Base-by-base conservation (phyloP, 2,888 invertebrate genomes). In the Hirudinaria manillensis region DNA sequence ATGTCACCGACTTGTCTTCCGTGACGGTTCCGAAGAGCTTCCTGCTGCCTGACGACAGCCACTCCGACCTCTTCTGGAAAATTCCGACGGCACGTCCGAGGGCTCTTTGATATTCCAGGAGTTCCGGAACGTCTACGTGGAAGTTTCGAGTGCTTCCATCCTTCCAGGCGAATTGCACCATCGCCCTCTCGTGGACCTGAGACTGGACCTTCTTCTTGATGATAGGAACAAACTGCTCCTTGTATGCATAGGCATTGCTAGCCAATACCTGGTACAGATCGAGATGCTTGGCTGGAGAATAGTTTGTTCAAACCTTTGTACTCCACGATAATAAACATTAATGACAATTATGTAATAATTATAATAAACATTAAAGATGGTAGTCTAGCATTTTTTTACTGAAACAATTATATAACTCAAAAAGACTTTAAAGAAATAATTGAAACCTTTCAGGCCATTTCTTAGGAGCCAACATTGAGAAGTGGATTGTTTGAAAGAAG, bases 21-120 rank as follows among this genome's bases (percentile, higher is more conserved):
- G 81, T 80, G 55, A 85, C 80, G 4, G 84, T 82, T 45, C 85
- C 85, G 80, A 86, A 85, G 21, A 85, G 83, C 75, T 82, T 81
- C 24, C 85, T 80, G 77, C 84, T 84, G 29, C 82, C 83, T 34
- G 79, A 81, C 19, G 84, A 82, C 53, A 86, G 80, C 85, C 85
- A 85, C 76, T 84, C 83, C 27, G 85, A 81, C 32, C 85, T 78
- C 73, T 83, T 82, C 76, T 85, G 85, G 76, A 82, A 84, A 74
- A 85, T 78, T 66, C 81, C 80, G 21, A 85, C 85, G 21, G 81
- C 80, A 24, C 81, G 82, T 56, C 83, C 83, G 34, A 86, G 81
- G 61, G 83, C 82, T 78, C 85, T 84, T 81, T 86, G 85, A 78
- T 86, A 86, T 78, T 85, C 84, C 81, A 84, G 85, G 74, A 86